Percentiles rank a stretch among this genome's conserved stretches.
Evolutionary conservation across 2,113 vertebrate genomes (phyloP).

Genomic region (Sialia sialis): DNA sequence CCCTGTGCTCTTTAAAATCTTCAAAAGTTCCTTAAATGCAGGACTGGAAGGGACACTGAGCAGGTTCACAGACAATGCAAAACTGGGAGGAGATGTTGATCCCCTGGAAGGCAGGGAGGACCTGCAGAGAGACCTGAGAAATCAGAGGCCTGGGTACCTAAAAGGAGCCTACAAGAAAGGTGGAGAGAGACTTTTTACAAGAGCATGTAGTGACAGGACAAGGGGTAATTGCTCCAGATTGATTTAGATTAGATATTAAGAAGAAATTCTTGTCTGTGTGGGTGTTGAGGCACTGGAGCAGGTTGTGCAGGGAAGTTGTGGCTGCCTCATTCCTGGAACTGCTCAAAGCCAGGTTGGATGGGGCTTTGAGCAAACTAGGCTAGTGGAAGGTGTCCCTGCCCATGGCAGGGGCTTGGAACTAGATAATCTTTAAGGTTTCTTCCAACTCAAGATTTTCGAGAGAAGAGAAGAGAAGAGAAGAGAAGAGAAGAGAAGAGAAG

Average conservation of each 20-base stretch:
- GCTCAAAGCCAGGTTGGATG: background rate
- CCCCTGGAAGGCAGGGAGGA: rapidly evolving
- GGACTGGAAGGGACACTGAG: background rate
- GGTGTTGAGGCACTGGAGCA: background rate
- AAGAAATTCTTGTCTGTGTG: background rate
- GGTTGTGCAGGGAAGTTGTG: background rate
- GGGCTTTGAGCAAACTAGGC: background rate
- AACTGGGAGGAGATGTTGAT: background rate
- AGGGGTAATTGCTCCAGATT: background rate
- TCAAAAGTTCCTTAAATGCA: background rate
- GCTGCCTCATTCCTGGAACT: background rate
- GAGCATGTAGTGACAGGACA: background rate
- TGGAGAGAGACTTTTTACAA: background rate
- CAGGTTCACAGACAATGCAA: background rate
- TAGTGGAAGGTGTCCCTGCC: background rate
- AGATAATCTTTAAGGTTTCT: background rate
- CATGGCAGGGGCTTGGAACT: background rate
- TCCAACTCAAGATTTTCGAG: background rate
- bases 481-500: too few relatives aligned
- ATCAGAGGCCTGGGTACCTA: background rate
- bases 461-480: rapidly evolving
- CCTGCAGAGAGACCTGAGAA: background rate
- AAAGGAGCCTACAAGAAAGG: background rate
- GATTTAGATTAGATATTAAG: background rate
- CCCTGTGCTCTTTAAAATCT: background rate